Conservation (phyloP, 1,140 invertebrate genomes). For the Drosophila gunungcola region DNA sequence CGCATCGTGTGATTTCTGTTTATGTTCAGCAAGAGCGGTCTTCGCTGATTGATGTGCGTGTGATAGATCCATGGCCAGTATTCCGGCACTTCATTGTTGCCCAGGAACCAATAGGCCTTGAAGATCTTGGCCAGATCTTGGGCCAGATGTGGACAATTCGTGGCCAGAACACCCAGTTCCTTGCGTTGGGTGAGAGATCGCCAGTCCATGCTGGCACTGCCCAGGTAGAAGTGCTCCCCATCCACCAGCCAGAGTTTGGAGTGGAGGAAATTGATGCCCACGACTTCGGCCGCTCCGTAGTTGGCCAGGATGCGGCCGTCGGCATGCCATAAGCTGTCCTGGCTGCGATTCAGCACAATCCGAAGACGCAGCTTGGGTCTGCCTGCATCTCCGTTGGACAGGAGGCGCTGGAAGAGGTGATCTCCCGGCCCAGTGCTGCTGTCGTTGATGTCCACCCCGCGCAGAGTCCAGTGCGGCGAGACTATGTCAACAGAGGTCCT, state of each 20-base stretch:
- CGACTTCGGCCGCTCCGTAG: constrained; percentile 91
- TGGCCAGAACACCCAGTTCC: constrained; percentile 94
- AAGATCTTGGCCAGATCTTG: constrained; percentile 96
- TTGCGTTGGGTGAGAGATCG: constrained; percentile 98
- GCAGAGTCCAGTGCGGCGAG: constrained; percentile 94
- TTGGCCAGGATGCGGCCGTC: constrained; percentile 63
- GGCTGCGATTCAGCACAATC: constrained; percentile 88
- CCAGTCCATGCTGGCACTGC: constrained; percentile 98
- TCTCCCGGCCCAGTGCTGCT: constrained; percentile 89
- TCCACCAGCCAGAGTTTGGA: constrained; percentile 98
- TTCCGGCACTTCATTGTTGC: constrained; percentile 89
- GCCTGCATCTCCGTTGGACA: constrained; percentile 85
- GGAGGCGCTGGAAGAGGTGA: constrained; percentile 91
- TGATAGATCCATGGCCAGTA: constrained; percentile 91
- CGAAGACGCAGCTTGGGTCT: constrained; percentile 88
- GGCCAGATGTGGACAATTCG: constrained; percentile 94
- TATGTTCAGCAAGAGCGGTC: constrained; percentile 90
- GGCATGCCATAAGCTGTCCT: constrained; percentile 63
- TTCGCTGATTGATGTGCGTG: constrained; percentile 91
- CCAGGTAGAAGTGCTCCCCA: constrained; percentile 91
- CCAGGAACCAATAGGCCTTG: constrained; percentile 95
- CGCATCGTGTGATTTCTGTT: constrained; percentile 87
- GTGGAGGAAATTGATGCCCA: constrained; percentile 87
- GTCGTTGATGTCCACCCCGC: constrained; percentile 91
- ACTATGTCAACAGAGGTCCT: constrained; percentile 92